These are phyloP conservation scores for Sipha maydis DNA, from an alignment of 2,888 invertebrate genomes.

Conservation along the genomic window DNA sequence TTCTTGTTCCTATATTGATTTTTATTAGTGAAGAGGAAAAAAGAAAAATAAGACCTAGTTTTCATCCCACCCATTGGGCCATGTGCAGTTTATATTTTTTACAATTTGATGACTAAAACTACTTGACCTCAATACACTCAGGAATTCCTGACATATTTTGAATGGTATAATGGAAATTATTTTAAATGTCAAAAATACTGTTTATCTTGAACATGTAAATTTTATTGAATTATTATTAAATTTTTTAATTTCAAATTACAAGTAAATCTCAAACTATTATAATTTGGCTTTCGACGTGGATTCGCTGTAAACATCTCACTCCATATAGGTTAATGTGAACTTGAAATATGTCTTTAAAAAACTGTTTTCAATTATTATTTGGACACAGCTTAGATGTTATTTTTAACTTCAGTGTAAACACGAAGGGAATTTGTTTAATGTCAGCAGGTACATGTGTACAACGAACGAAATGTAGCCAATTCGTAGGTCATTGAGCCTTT, in stretches of 20 bases:
- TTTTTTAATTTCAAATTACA: too few species aligned
- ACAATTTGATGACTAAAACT: background rate
- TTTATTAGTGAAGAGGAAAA: background rate
- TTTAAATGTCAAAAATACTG: background rate
- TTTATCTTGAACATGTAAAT: too few species aligned
- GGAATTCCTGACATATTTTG: background rate
- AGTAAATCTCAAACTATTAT: background rate
- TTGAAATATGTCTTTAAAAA: conserved; percentile 47
- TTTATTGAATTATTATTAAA: too few species aligned
- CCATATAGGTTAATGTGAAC: conserved; percentile 30
- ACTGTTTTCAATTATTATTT: conserved; percentile 16
- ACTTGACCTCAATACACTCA: conserved; percentile 8
- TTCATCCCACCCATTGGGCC: background rate
- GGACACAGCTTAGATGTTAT: conserved; percentile 42
- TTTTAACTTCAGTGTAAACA: conserved; percentile 35
- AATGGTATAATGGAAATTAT: background rate
- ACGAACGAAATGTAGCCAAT: conserved; percentile 24
- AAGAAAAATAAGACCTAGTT: background rate
- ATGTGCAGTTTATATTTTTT: background rate
- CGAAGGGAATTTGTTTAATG: conserved; percentile 45
- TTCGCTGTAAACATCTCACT: background rate
- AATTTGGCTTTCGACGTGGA: background rate
- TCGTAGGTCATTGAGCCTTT: conserved; percentile 48
- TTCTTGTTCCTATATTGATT: conserved; percentile 22
- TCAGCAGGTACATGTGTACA: conserved; percentile 35